These are phyloP conservation scores for Caranx ignobilis DNA, from an alignment of 2,113 vertebrate genomes.

Conservation along the genomic window DNA sequence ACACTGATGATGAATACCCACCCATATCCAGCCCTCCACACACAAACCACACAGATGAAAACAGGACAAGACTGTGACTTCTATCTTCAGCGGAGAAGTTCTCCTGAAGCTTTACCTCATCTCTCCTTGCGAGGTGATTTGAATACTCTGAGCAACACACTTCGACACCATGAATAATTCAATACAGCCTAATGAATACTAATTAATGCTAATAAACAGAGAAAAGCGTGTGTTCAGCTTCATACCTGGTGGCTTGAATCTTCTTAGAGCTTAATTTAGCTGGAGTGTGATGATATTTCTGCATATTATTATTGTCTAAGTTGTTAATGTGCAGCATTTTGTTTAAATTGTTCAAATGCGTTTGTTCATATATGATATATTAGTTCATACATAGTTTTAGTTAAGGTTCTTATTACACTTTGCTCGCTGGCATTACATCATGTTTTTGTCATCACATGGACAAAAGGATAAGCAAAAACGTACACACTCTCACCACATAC, in stretches of 20 bases:
- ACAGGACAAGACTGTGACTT: not conserved
- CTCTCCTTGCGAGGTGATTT: not conserved
- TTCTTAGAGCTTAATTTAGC: not conserved
- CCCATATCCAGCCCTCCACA: not conserved
- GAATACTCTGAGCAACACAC: not conserved
- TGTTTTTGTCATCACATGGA: too few species aligned
- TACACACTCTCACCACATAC: too few species aligned
- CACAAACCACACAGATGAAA: not conserved
- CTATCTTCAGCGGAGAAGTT: not conserved
- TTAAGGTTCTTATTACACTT: too few species aligned
- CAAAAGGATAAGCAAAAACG: too few species aligned
- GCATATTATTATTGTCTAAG: not conserved
- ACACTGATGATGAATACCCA: constrained; percentile 48
- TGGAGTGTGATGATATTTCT: not conserved
- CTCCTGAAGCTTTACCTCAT: not conserved
- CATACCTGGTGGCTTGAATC: not conserved
- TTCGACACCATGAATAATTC: constrained; percentile 13
- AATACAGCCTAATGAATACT: not conserved
- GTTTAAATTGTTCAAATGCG: not conserved
- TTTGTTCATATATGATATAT: too few species aligned
- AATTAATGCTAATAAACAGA: constrained; percentile 28
- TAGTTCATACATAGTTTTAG: too few species aligned
- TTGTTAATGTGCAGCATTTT: not conserved
- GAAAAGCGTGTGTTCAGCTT: not conserved
- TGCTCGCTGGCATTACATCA: too few species aligned